Evolutionary conservation across 2,797 vertebrate species (phyloP), one percentile per base, ranked within the genome.

Genomic region (Squalus acanthias): DNA sequence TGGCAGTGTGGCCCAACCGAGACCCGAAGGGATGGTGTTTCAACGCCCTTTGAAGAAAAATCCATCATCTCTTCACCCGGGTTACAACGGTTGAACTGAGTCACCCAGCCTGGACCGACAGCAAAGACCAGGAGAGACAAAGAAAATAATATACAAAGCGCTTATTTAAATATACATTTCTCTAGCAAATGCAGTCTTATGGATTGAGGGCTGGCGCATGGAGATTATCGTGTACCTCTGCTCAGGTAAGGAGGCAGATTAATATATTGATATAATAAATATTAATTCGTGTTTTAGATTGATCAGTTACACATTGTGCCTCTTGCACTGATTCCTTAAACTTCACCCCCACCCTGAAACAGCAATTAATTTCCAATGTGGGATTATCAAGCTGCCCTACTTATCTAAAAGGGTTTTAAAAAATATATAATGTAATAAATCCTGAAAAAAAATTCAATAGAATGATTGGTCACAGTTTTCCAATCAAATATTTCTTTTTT

Each of bases 191-290:
- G 94, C 69, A 57, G 29, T 26, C 50, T 76, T 53, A 95, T 95
- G 94, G 94, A 53, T 57, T 33, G 29, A 95, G 70, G 65, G 22
- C 96, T 96, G 96, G 97, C 96, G 96, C 96, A 97, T 97, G 97
- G 97, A 97, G 96, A 96, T 96, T 20, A 89, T 96, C 96, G 96
- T 97, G 76, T 96, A 96, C 96, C 26, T 96, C 57, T 85, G 85
- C 65, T 96, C 96, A 96, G 97, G 97, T 97, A 97, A 96, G 97
- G 96, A 95, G 9, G 57, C 2, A 39, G 39, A 39, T 39, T 39
- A 39, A 39, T 39, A 39, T 39, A 39, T 39, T 39, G 39, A 39
- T 39, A 39, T 39, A 39, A 39, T 39, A 39, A 26, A 20, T n/a
- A 57, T 46, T 22, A 24, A 20, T 29, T 33, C 15, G 1, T 72